Conservation (phyloP, 2,113 vertebrate species). For the Nestor notabilis region DNA sequence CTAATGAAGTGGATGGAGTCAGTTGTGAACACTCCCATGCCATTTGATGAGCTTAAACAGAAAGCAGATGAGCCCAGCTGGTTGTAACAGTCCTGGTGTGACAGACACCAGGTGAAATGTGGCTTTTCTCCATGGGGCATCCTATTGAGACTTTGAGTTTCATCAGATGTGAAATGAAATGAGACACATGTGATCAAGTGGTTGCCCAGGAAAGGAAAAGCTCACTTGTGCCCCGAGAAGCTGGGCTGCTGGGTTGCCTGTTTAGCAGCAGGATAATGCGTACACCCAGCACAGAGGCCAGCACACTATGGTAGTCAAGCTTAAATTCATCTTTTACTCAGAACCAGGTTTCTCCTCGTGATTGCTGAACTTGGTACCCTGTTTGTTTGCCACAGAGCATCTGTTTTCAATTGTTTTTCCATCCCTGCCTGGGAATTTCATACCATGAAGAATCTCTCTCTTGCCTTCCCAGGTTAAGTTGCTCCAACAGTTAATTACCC, state of each 20-base stretch:
- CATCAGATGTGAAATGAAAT: not conserved
- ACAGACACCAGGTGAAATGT: not conserved
- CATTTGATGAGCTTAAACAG: not conserved
- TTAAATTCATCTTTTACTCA: not conserved
- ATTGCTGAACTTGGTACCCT: not conserved
- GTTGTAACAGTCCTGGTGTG: not conserved
- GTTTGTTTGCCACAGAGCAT: not conserved
- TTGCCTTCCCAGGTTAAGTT: not conserved
- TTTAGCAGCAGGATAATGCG: not conserved
- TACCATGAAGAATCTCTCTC: not conserved
- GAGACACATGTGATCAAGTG: not conserved
- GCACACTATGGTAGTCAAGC: accelerated
- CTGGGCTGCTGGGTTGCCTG: not conserved
- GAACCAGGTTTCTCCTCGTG: accelerated
- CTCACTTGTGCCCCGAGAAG: accelerated
- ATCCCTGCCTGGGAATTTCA: not conserved
- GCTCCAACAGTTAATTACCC: not conserved
- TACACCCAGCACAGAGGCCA: not conserved
- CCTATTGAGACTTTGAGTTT: not conserved
- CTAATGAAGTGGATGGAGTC: not conserved
- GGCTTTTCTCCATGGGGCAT: not conserved
- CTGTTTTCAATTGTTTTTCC: not conserved
- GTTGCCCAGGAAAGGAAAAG: not conserved
- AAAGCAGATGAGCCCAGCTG: not conserved
- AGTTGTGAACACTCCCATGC: not conserved